Base-by-base conservation (phyloP, 2,113 vertebrate genomes). In the Phalacrocorax pelagicus region DNA sequence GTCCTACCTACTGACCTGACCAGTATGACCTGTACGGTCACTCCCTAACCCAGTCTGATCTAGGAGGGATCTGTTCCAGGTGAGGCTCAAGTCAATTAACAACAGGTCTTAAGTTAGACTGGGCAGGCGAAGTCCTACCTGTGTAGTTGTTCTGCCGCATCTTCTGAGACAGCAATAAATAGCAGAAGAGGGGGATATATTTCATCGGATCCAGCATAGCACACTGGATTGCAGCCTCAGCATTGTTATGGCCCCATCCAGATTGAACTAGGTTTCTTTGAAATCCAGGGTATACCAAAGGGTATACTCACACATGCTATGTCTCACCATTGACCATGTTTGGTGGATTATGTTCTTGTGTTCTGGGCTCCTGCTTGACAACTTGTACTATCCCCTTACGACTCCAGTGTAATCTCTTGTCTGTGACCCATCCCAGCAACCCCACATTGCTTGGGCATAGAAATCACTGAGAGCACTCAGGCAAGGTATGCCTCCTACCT, bases 251-350 rank as follows among this genome's bases (percentile, higher is more conserved):
- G 16, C 5, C 46, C 16, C 12, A 34, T 83, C 32, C 46, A 47
- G 30, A 36, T 66, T 61, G 57, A 94, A 70, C 8, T 8, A 15
- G 4, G 16, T 46, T 86, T 59, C 58, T 86, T 18, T 73, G 51
- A 38, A 62, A 89, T 21, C 11, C 54, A 69, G 52, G 7, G 10
- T 44, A 7, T 8, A 1, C 62, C 80, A 58, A 34, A 40, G 26
- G 32, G 24, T 20, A 1, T 4, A 20, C 9, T 54, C 16, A 42
- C 32, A 30, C 8, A 3, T 2, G 2, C 27, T 46, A 12, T 32
- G 24, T 88, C n/a, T 96, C n/a, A 30, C 27, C 55, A 38, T 32
- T 71, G 63, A 42, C 38, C 11, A 0, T 8, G 15, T 67, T 67
- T 74, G 18, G 49, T 83, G 67, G 27, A 47, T 90, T 75, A 59